Evolutionary conservation across 2,888 invertebrate species (phyloP), one percentile per base, ranked within the genome.

Genomic region (Ophion obscuratus): DNA sequence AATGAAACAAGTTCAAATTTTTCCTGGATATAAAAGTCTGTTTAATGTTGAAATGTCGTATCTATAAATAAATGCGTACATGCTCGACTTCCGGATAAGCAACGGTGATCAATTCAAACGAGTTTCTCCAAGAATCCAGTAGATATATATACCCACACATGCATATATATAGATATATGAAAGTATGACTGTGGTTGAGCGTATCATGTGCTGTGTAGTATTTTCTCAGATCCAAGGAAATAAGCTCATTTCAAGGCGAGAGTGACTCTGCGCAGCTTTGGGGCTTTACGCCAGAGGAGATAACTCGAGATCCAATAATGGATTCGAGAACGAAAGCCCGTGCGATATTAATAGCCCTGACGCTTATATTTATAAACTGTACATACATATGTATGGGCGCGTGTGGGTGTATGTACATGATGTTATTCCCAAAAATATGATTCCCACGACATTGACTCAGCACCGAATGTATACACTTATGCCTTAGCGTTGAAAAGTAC

Each of bases 181-280:
- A 24, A 40, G 71, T 36, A 31, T 79, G 71, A 64, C 31, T 71
- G 70, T 27, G 62, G 70, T 71, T 67, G 57, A 59, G 11, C 70
- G 36, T 36, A 79, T 62, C 79, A 59, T 70, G 36, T 27, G 62
- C 6, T 64, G 47, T 66, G 31, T 64, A 40, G 17, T 53, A 53
- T 75, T 80, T 57, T 64, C 62, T 59, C 17, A 80, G 66, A 70
- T 84, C 71, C 70, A 57, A 68, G 79, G 83, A 83, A 83, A 83
- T 14, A 74, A 79, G 67, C 62, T 79, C 67, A 73, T 83, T 78
- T 36, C 53, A 57, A 71, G 40, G 31, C 53, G 7, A 20, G 53
- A 79, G 62, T 62, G 62, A 79, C 47, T 44, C n/a, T 31, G 59
- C 62, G 57, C 27, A 64, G 64, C 64, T 80, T 59, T n/a, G 5